Base-by-base conservation (phyloP, 2,797 vertebrate species). In the Lophotriccus pileatus region DNA sequence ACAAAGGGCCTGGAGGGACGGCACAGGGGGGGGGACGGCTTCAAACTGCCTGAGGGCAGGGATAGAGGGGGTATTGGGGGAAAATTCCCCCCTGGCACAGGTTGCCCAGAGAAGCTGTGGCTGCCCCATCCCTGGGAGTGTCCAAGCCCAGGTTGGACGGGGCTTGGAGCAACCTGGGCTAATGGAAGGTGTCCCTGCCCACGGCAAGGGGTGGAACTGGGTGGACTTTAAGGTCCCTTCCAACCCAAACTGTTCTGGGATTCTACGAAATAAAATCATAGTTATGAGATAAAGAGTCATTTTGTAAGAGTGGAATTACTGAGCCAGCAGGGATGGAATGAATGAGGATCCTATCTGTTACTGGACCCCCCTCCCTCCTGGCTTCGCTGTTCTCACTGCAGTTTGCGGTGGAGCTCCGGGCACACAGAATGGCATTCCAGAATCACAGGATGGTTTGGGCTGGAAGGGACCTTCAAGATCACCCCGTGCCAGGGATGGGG, bases 201-300 rank as follows among this genome's bases (percentile, higher is more conserved):
- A 15, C 10, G 32, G 37, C 14, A 37, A 19, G 24, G 3, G 8
- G 9, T 41, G 8, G 17, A 0, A 41, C 14, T 13, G 25, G 13
- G 6, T 62, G 49, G 6, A 2, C 43, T 49, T 49, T 22, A 21
- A 30, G 6, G 27, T 70, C 5, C 14, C 21, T 69, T 10, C 25
- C 32, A 55, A 4, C 6, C 16, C 32, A 43, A 49, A 41, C 27
- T 5, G 7, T 28, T 14, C 44, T 39, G 28, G 3, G 9, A 32
- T 44, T 52, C 7, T 44, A 2, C 34, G 17, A 39, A 64, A 30
- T n/a, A 39, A 69, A 43, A 1, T 5, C 17, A 7, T 3, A 43
- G 3, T 8, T 53, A 2, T 0, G 7, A 37, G 39, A 4, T 6
- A 28, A 5, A 19, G 21, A 18, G 1, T 14, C 0, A 0, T 12